These are phyloP conservation scores for Camarhynchus parvulus DNA, from an alignment of 2,113 vertebrate genomes.

Conservation along the genomic window DNA sequence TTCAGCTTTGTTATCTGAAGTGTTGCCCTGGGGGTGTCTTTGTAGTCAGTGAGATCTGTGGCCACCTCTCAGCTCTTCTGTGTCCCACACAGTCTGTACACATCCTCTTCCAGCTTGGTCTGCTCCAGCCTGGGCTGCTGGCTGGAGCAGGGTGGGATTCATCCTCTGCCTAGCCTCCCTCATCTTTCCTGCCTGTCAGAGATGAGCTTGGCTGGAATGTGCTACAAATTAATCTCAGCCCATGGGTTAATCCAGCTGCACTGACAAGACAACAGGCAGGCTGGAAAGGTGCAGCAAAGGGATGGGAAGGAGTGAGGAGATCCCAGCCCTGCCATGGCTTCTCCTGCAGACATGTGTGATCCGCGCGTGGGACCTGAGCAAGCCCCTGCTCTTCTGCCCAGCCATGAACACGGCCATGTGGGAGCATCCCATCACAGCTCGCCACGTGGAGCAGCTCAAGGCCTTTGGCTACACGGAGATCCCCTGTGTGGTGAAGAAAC, in stretches of 20 bases:
- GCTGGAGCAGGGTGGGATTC: neutral
- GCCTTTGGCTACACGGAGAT: constrained; percentile 90
- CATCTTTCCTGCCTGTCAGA: neutral
- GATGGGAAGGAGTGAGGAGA: neutral
- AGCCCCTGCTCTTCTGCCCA: constrained; percentile 93
- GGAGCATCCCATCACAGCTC: constrained; percentile 90
- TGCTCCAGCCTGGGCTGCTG: neutral
- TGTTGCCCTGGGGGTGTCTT: neutral
- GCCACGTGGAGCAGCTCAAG: constrained; percentile 84
- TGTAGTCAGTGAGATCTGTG: neutral
- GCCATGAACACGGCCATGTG: constrained; percentile 99
- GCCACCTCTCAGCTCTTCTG: neutral
- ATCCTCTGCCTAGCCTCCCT: neutral
- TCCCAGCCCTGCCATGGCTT: neutral
- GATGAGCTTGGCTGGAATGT: neutral
- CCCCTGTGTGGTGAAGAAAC: constrained; percentile 89
- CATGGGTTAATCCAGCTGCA: neutral
- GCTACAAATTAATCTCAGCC: neutral
- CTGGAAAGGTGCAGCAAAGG: neutral
- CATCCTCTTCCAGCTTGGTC: neutral
- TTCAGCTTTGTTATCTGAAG: neutral
- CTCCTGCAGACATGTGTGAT: constrained; percentile 87
- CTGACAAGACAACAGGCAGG: neutral
- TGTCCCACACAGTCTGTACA: neutral
- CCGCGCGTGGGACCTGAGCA: constrained; percentile 90